Percentiles rank a stretch among this genome's conserved stretches.
phyloP scores from a whole-genome alignment of 2,888 invertebrate genomes.

The Orchestes rusci region DNA sequence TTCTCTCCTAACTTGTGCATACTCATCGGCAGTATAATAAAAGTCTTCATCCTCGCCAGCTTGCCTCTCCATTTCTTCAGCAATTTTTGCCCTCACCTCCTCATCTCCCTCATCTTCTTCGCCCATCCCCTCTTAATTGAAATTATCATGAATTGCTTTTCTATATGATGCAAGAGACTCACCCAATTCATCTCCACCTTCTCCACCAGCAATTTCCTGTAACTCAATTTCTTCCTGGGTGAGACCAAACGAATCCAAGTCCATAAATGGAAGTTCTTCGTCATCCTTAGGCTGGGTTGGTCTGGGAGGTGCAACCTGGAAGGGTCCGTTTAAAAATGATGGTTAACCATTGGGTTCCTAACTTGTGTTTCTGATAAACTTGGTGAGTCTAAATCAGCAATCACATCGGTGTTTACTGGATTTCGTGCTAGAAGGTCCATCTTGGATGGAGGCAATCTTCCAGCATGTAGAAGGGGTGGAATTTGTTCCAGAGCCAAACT shows the following conservation, averaged over 20 bases:
- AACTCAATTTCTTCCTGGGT: constrained; percentile 39
- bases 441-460: constrained; percentile 26
- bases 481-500: constrained; percentile 36
- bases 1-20: constrained; percentile 28
- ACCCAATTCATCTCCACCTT: not conserved
- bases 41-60: constrained; percentile 28
- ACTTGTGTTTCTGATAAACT: constrained; percentile 56
- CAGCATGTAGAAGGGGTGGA: constrained; percentile 28
- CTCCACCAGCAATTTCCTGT: constrained; percentile 26
- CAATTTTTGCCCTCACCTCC: constrained; percentile 17
- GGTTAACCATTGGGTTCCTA: too few relatives aligned
- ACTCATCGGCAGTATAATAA: constrained; percentile 26
- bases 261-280: constrained; percentile 35
- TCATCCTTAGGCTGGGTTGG: constrained; percentile 41
- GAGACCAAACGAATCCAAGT: constrained; percentile 38
- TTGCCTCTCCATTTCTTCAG: constrained; percentile 15
- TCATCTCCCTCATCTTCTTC: constrained; percentile 12
- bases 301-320: constrained; percentile 41
- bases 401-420: constrained; percentile 22
- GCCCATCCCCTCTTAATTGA: not conserved
- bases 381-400: constrained; percentile 50
- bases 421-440: constrained; percentile 4
- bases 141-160: too few relatives aligned
- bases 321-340: too few relatives aligned
- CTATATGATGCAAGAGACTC: too few relatives aligned